These are phyloP conservation scores for Xiphias gladius DNA, from an alignment of 2,113 vertebrate species.

Conservation along the genomic window DNA sequence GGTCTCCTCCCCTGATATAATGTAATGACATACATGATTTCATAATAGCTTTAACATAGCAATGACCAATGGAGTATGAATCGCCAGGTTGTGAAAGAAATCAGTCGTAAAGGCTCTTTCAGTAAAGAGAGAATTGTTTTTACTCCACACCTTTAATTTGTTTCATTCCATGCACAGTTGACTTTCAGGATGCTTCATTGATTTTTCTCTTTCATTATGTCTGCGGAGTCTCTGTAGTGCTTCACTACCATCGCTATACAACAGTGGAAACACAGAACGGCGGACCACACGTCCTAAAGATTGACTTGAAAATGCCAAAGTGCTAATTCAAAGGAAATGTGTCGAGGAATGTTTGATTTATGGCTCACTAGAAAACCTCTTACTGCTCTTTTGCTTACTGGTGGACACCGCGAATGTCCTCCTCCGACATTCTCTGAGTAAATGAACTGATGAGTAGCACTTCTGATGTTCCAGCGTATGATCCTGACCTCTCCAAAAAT, in stretches of 20 bases:
- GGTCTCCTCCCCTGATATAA: not conserved
- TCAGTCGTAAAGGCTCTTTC: not conserved
- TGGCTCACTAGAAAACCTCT: not conserved
- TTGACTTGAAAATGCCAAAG: not conserved
- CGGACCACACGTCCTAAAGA: not conserved
- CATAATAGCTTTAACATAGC: not conserved
- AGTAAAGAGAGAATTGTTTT: conserved; percentile 18
- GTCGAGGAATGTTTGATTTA: conserved; percentile 14
- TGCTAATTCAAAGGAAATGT: conserved; percentile 14
- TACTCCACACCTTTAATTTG: not conserved
- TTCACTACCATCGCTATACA: not conserved
- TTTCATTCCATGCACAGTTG: conserved; percentile 31
- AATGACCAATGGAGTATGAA: conserved; percentile 6
- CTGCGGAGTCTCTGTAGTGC: not conserved
- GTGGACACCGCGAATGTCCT: conserved; percentile 12
- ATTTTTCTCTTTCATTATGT: conserved; percentile 33
- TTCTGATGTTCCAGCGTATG: conserved; percentile 1
- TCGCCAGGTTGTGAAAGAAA: conserved; percentile 3
- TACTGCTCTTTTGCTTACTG: not conserved
- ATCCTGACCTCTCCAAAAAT: conserved; percentile 23
- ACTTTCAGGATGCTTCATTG: conserved; percentile 22
- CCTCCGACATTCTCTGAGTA: not conserved
- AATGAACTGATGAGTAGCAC: conserved; percentile 11
- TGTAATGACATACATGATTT: not conserved
- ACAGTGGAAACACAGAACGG: not conserved